A percentile compares a stretch with the other conserved stretches of the same genome.
Evolutionary conservation across 1,140 invertebrate genomes (phyloP).

Genomic region (Drosophila nebulosa): DNA sequence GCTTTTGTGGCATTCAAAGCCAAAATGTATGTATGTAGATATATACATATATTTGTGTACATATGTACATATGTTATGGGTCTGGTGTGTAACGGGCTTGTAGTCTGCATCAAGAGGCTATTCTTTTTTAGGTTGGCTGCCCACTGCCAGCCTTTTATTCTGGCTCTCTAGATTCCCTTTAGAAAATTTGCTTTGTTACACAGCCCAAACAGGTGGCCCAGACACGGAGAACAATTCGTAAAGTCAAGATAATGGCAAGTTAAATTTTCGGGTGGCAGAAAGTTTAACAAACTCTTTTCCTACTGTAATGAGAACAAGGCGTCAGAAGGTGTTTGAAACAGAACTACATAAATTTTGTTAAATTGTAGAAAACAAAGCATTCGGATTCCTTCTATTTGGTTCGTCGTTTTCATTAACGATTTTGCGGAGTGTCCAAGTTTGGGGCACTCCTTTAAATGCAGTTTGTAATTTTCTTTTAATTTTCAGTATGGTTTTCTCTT

Average conservation of each 20-base stretch:
- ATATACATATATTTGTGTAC: slow-evolving; percentile 1
- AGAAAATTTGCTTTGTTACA: slow-evolving; percentile 28
- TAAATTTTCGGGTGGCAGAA: slow-evolving; percentile 9
- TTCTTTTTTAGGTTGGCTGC: slow-evolving; percentile 18
- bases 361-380: slow-evolving; percentile 37
- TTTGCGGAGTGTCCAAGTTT: background rate
- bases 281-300: slow-evolving; percentile 9
- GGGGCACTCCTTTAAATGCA: slow-evolving; percentile 50
- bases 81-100: background rate
- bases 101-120: slow-evolving; percentile 24
- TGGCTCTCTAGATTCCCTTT: slow-evolving; percentile 26
- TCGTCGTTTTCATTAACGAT: slow-evolving; percentile 10
- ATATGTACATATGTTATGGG: background rate
- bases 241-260: slow-evolving; percentile 21
- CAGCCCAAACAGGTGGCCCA: background rate
- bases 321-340: background rate
- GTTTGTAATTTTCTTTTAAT: slow-evolving; percentile 72
- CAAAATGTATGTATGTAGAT: slow-evolving; percentile 34
- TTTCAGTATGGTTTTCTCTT: slow-evolving; percentile 54
- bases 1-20: slow-evolving; percentile 54
- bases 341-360: slow-evolving; percentile 1
- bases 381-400: slow-evolving; percentile 17
- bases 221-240: slow-evolving; percentile 31
- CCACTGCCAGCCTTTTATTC: slow-evolving; percentile 35
- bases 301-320: slow-evolving; percentile 5